Evolutionary conservation across 2,888 invertebrate species (phyloP).

Genomic region (Sinelater perroti): DNA sequence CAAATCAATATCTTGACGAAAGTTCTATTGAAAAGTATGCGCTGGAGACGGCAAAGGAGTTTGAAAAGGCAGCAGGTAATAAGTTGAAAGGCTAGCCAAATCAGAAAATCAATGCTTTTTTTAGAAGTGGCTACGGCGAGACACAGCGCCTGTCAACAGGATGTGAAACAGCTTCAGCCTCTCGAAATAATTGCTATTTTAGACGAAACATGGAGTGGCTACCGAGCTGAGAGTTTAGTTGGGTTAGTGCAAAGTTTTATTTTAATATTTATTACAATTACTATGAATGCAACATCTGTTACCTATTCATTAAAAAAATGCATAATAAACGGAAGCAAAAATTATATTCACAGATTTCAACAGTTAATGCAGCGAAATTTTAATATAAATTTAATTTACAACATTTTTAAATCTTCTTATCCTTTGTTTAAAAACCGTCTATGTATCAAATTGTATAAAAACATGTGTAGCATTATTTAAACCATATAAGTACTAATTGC

Average conservation of each 20-base stretch:
- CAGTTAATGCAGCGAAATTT: no score
- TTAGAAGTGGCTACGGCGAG: constrained; percentile 42
- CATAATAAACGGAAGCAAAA: no score
- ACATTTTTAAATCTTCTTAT: no score
- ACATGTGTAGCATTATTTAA: no score
- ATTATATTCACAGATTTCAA: no score
- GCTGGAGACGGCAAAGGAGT: constrained; percentile 62
- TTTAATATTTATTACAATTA: constrained; percentile 10
- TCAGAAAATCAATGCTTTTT: constrained; percentile 27
- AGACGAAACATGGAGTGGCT: constrained; percentile 67
- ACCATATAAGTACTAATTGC: no score
- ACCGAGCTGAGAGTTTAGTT: constrained; percentile 63
- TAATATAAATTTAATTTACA: no score
- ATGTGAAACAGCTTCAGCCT: constrained; percentile 56
- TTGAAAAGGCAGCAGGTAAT: constrained; percentile 62
- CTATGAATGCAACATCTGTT: constrained; percentile 5
- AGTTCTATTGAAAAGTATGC: constrained; percentile 63
- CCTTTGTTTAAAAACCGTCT: no score
- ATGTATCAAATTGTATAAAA: no score
- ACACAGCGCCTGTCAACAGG: constrained; percentile 55
- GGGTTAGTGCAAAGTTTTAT: no score
- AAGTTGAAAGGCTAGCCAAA: background rate
- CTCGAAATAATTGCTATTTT: constrained; percentile 68
- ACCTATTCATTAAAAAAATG: no score
- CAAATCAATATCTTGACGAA: constrained; percentile 46